These are phyloP conservation scores for Leptinotarsa juncta DNA, from an alignment of 2,888 invertebrate species.

Conservation along the genomic window DNA sequence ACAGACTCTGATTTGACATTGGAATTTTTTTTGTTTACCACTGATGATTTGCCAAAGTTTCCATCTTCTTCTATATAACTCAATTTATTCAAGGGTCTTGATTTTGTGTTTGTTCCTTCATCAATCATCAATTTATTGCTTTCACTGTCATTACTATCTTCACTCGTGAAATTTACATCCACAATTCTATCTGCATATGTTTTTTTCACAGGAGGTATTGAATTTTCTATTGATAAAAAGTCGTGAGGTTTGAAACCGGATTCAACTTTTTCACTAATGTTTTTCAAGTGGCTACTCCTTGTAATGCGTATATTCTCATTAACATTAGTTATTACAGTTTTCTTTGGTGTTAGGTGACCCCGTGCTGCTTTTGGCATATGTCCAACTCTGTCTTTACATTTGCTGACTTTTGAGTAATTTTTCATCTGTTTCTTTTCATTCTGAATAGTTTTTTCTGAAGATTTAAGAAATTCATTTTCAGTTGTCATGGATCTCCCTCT, in stretches of 20 bases:
- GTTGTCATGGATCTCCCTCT: constrained; percentile 1
- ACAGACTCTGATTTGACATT: background rate
- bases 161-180: constrained; percentile 25
- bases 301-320: constrained; percentile 14
- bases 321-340: background rate
- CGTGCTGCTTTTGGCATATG: background rate
- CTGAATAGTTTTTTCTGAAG: background rate
- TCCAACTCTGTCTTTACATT: background rate
- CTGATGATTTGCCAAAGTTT: background rate
- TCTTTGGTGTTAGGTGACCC: background rate
- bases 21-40: background rate
- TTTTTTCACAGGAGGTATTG: constrained; percentile 24
- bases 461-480: background rate
- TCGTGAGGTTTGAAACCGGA: constrained; percentile 24
- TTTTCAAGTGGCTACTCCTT: constrained; percentile 15
- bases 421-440: background rate
- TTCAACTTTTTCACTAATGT: background rate
- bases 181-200: constrained; percentile 14
- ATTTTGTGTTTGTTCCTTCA: constrained; percentile 8
- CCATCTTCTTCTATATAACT: background rate
- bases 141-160: constrained; percentile 33
- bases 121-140: constrained; percentile 29
- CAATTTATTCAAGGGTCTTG: background rate
- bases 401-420: background rate
- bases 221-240: constrained; percentile 21